Evolutionary conservation across 30 jellyfish, hydroid and myxozoan species (phyloP), one percentile per base, ranked within the genome.

Genomic region (Chrysaora quinquecirrha): DNA sequence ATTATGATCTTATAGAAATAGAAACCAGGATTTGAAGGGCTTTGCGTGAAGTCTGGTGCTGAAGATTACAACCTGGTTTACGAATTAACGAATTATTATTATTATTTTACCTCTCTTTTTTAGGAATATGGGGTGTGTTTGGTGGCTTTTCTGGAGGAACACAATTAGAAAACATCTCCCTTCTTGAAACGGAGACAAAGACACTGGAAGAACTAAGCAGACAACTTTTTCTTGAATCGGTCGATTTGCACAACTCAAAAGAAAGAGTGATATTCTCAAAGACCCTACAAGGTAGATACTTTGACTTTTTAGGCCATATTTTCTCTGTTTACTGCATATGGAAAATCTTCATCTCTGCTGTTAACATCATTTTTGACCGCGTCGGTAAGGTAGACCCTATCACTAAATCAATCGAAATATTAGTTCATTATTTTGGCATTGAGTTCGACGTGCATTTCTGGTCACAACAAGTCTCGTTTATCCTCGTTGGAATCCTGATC

Each of bases 301-400:
- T 87, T 88, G 95, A 94, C 47, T 83, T 94, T 32, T 71, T 88
- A 7, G 99, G 99, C 23, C 97, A 94, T 64, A 87, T 94, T 47
- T 94, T 94, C 71, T 94, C 99, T 2, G 69, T 77, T 4, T 94
- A 94, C 83, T 94, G 99, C 86, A 69, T 88, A 2, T 94, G 99
- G 99, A 94, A 94, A 75, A 94, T 94, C 33, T 94, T 94, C 78
- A 87, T 88, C 75, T 94, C 99, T 1, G 90, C 99, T 3, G 97
- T 94, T 29, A 94, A 94, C 79, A 88, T 94, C 69, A 88, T 94
- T 18, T 94, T 94, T 78, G 97, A 94, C 66, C 96, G 99, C 23
- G 97, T 88, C 83, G 99, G 99, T 29, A 94, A 94, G 73, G 93
- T 74, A 11, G 99, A 94, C 58, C 97, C 99, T 1, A 95, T 94